phyloP scores from a whole-genome alignment of 2,888 invertebrate species.

The Tipula helvola region DNA sequence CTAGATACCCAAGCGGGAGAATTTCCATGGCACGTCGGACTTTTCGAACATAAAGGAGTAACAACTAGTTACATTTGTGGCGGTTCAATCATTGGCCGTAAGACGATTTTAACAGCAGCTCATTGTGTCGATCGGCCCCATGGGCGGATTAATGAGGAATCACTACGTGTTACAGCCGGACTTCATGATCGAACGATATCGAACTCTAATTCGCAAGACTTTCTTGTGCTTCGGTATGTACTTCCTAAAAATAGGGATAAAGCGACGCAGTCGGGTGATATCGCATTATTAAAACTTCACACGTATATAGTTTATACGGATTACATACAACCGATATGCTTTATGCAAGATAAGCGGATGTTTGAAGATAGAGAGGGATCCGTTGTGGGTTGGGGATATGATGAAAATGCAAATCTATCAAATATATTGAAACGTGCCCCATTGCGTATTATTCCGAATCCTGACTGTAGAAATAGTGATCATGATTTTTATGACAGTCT shows the following conservation, averaged over 20 bases:
- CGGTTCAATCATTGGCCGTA: no score
- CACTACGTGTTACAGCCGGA: constrained; percentile 28
- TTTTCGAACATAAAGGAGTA: no score
- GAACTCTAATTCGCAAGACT: constrained; percentile 27
- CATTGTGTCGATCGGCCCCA: no score
- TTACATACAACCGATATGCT: constrained; percentile 30
- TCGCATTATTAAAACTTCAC: constrained; percentile 29
- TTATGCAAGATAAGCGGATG: constrained; percentile 14
- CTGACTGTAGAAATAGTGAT: constrained; percentile 22
- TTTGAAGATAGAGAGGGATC: background rate
- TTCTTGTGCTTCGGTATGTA: constrained; percentile 15
- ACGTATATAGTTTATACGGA: constrained; percentile 25
- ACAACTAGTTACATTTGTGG: no score
- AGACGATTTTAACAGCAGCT: no score
- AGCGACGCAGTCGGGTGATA: constrained; percentile 23
- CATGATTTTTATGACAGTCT: constrained; percentile 15
- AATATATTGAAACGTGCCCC: background rate
- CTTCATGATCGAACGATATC: constrained; percentile 31
- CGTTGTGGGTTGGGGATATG: constrained; percentile 29
- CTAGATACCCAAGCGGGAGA: no score
- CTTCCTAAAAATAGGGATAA: constrained; percentile 12
- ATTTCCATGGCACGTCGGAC: no score
- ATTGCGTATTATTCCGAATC: constrained; percentile 27
- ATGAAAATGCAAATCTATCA: background rate
- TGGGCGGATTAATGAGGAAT: constrained; percentile 23